Conservation (phyloP, 2,113 vertebrate species). For the Cacatua alba region DNA sequence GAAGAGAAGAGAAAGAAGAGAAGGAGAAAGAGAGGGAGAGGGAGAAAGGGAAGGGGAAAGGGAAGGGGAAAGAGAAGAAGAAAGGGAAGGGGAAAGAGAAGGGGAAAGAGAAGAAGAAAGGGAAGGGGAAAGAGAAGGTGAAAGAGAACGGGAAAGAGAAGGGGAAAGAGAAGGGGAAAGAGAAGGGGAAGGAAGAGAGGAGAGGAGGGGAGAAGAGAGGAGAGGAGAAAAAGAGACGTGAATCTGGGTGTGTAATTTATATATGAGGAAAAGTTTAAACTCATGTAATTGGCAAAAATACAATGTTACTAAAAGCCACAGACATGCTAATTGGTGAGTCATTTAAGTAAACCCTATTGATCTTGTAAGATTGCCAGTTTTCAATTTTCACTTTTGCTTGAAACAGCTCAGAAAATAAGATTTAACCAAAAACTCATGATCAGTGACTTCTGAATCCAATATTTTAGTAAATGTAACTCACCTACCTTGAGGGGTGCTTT, state of each 20-base stretch:
- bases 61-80: rapidly evolving
- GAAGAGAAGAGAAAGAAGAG: too few relatives aligned
- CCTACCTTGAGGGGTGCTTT: background rate
- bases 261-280: constrained; percentile 53
- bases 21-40: rapidly evolving
- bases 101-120: rapidly evolving
- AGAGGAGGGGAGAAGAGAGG: rapidly evolving
- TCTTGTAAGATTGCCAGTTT: constrained; percentile 47
- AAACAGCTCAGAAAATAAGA: constrained; percentile 44
- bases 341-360: constrained; percentile 57
- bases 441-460: background rate
- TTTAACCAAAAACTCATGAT: constrained; percentile 20
- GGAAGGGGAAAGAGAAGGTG: rapidly evolving
- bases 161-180: rapidly evolving
- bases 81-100: rapidly evolving
- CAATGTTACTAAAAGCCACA: constrained; percentile 58
- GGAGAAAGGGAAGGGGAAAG: rapidly evolving
- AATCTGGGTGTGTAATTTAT: constrained; percentile 37
- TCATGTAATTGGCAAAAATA: constrained; percentile 45
- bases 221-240: background rate
- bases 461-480: background rate
- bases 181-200: rapidly evolving
- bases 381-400: constrained; percentile 55
- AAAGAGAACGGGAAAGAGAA: rapidly evolving
- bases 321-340: constrained; percentile 50